Evolutionary conservation across 1,140 invertebrate genomes (phyloP).

Genomic region (Chrysoperla carnea): DNA sequence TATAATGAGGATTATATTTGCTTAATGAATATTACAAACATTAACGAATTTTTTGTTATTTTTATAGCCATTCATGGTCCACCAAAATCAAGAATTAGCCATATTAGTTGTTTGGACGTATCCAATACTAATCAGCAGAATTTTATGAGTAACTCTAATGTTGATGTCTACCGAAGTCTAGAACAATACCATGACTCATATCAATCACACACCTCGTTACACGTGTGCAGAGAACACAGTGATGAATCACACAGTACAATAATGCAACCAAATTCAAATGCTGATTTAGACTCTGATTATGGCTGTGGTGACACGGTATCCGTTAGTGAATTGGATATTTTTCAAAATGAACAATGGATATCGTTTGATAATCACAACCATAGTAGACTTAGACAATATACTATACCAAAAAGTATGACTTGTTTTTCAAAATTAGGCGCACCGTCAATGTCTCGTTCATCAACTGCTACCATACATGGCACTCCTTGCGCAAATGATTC

Average conservation of each 20-base stretch:
- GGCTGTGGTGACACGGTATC: constrained; percentile 35
- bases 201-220: constrained; percentile 20
- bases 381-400: constrained; percentile 16
- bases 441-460: constrained; percentile 37
- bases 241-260: constrained; percentile 21
- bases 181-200: constrained; percentile 21
- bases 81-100: constrained; percentile 37
- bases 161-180: constrained; percentile 12
- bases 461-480: constrained; percentile 33
- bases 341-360: constrained; percentile 22
- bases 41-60: constrained; percentile 2
- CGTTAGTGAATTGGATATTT: constrained; percentile 30
- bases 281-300: constrained; percentile 39
- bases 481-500: constrained; percentile 19
- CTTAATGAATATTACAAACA: neutral
- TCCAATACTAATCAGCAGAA: constrained; percentile 10
- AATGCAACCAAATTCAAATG: constrained; percentile 24
- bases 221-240: constrained; percentile 10
- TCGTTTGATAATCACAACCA: constrained; percentile 16
- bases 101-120: constrained; percentile 27
- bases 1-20: constrained; percentile 10
- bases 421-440: constrained; percentile 60
- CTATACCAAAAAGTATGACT: constrained; percentile 50
- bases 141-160: constrained; percentile 6
- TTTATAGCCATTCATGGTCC: constrained; percentile 36